phyloP scores from a whole-genome alignment of 2,113 vertebrate genomes.

The Grus americana region DNA sequence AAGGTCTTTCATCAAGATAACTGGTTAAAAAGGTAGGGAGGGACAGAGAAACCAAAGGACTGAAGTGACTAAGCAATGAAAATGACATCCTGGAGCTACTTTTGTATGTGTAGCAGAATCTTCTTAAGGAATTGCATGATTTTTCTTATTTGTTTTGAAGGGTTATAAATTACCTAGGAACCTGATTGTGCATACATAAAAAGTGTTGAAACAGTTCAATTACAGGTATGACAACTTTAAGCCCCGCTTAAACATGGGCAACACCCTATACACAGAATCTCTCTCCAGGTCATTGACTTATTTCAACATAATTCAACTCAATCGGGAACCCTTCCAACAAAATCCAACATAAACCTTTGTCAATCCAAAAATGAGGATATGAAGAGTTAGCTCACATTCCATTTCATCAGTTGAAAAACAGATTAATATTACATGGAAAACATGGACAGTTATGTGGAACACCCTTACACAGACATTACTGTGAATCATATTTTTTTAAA shows the following conservation, averaged over 20 bases:
- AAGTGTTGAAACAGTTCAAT: not conserved
- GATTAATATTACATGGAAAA: not conserved
- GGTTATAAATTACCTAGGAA: not conserved
- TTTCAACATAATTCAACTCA: not conserved
- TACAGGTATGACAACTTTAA: not conserved
- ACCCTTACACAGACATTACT: not conserved
- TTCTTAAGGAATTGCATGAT: not conserved
- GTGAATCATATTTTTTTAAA: constrained; percentile 1
- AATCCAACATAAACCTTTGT: not conserved
- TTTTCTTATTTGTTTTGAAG: not conserved
- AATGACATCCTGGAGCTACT: not conserved
- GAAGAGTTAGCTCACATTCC: not conserved
- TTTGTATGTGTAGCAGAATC: not conserved
- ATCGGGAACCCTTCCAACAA: not conserved
- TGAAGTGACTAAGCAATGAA: not conserved
- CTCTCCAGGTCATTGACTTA: not conserved
- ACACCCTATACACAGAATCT: not conserved
- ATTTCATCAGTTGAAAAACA: not conserved
- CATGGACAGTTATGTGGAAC: not conserved
- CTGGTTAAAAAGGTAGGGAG: not conserved
- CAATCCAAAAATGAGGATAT: not conserved
- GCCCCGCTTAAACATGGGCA: not conserved
- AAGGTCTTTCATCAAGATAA: not conserved
- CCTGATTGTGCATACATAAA: not conserved
- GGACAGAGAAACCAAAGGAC: not conserved